These are phyloP conservation scores for Sinosuthora webbiana DNA, from an alignment of 2,113 vertebrate species.

Conservation along the genomic window DNA sequence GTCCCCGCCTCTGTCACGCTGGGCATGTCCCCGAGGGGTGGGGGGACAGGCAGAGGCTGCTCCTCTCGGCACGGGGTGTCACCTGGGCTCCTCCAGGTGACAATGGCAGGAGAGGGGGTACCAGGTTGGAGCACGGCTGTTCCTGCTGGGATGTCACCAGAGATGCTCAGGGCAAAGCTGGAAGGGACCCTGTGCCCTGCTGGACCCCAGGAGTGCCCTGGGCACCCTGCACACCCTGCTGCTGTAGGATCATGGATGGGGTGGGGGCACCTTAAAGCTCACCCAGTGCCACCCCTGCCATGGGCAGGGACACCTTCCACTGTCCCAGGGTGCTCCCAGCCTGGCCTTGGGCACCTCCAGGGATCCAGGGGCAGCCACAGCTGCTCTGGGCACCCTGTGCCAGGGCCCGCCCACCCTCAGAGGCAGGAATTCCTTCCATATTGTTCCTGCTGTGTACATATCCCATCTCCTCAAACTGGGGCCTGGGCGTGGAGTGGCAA, in stretches of 20 bases:
- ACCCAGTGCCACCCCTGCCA: background rate
- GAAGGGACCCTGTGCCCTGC: background rate
- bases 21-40: accelerated
- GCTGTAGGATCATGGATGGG: accelerated
- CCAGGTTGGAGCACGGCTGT: accelerated
- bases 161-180: background rate
- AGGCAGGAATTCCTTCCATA: background rate
- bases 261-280: background rate
- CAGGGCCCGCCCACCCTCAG: background rate
- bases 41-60: background rate
- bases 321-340: accelerated
- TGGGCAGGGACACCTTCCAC: background rate
- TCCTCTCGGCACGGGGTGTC: background rate
- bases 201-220: background rate
- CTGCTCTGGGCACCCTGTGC: background rate
- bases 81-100: background rate
- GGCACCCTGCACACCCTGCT: background rate
- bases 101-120: accelerated
- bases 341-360: accelerated
- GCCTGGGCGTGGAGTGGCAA: accelerated
- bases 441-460: background rate
- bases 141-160: background rate
- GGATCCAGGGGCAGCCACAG: background rate
- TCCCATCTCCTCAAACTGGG: background rate
- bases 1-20: background rate